Percentiles rank a stretch among this genome's conserved stretches.
These are phyloP conservation scores for Dicyrtoma fusca DNA, from an alignment of 2,888 invertebrate species.

Conservation along the genomic window DNA sequence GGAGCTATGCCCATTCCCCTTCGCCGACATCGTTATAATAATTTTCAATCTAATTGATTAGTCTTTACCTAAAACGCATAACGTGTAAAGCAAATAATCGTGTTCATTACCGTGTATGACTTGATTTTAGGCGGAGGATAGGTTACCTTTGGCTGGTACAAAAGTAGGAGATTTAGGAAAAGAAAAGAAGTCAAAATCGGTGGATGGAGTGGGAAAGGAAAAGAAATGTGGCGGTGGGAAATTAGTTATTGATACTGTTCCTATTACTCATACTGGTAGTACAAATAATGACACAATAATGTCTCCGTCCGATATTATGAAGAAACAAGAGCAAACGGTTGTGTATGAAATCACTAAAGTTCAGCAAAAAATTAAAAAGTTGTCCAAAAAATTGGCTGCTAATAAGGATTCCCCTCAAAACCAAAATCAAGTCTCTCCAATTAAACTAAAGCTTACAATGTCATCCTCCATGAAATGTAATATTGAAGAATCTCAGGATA, in stretches of 20 bases:
- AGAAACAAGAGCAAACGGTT: neutral
- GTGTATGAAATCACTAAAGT: conserved; percentile 25
- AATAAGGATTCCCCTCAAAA: conserved; percentile 12
- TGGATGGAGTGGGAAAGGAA: no score
- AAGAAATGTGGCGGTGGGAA: no score
- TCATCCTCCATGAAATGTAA: neutral
- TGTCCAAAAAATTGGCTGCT: neutral
- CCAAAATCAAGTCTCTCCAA: conserved; percentile 29
- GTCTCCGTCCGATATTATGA: conserved; percentile 1
- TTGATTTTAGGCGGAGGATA: neutral
- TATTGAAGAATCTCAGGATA: conserved; percentile 8
- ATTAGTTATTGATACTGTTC: no score
- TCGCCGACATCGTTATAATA: no score
- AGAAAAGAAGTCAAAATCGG: no score
- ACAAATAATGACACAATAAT: no score
- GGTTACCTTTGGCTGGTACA: no score
- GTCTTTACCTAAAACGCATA: neutral
- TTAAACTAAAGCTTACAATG: conserved; percentile 32
- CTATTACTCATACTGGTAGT: no score
- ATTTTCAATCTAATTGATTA: neutral
- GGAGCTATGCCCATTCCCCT: no score
- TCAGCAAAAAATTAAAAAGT: conserved; percentile 11
- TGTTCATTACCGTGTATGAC: no score
- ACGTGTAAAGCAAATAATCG: neutral
- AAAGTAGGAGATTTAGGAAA: no score